Percentiles rank a stretch among this genome's conserved stretches.
These are phyloP conservation scores for Eugnorisma glareosa DNA, from an alignment of 2,888 invertebrate species.

Conservation along the genomic window DNA sequence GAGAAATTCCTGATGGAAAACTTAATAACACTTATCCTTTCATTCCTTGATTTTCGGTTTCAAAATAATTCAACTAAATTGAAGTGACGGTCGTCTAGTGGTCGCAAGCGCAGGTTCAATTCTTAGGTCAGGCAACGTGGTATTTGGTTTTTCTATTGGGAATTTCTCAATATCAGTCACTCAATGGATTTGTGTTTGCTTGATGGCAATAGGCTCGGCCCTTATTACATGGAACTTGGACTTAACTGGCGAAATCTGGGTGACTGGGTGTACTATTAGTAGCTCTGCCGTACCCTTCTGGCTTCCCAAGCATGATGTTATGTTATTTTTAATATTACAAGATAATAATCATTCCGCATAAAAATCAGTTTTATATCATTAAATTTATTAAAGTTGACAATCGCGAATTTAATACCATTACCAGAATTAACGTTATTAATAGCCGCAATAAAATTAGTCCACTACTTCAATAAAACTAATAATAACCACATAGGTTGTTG, in stretches of 20 bases:
- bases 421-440: not conserved
- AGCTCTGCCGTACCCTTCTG: not conserved
- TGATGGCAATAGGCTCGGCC: not conserved
- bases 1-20: too few species aligned
- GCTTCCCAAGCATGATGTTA: not conserved
- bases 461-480: not conserved
- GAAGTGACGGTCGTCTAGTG: not conserved
- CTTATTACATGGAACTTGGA: not conserved
- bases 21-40: too few species aligned
- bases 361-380: not conserved
- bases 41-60: not conserved
- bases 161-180: not conserved
- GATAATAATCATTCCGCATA: not conserved
- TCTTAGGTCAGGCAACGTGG: not conserved
- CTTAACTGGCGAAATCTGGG: not conserved
- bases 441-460: not conserved
- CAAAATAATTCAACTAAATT: not conserved
- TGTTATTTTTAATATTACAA: not conserved
- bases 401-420: not conserved
- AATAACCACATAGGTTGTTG: not conserved
- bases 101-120: not conserved
- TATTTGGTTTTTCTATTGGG: not conserved
- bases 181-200: not conserved
- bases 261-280: not conserved
- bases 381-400: not conserved